Evolutionary conservation across 2,113 vertebrate species (phyloP).

Genomic region (Ceyx melanurus): DNA sequence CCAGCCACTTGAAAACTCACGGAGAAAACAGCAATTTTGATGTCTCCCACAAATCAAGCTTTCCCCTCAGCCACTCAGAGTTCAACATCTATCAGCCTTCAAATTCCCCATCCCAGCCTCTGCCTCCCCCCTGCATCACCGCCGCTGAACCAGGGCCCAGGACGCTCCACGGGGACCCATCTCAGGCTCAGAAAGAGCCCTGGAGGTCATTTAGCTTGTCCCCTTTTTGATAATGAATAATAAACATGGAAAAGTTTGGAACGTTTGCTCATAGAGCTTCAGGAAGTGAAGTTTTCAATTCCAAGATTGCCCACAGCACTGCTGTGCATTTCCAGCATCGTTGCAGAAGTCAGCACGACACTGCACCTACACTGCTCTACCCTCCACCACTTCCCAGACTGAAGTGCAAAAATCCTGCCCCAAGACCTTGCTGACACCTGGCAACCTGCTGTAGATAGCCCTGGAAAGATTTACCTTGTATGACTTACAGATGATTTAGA

Average conservation of each 20-base stretch:
- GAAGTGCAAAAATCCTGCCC: neutral
- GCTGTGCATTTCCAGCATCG: neutral
- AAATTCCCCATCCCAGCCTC: neutral
- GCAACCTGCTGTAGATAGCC: neutral
- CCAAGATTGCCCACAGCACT: neutral
- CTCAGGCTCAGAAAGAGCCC: neutral
- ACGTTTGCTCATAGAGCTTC: neutral
- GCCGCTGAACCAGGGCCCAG: neutral
- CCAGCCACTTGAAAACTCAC: neutral
- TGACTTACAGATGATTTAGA: constrained; percentile 3
- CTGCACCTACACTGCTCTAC: neutral
- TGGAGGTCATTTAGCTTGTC: neutral
- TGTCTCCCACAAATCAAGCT: neutral
- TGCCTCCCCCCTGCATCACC: accelerated
- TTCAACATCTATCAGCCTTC: neutral
- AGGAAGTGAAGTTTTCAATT: neutral
- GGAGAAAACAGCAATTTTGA: neutral
- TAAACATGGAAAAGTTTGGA: neutral
- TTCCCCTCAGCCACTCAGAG: neutral
- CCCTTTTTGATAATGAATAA: neutral
- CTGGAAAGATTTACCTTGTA: constrained; percentile 29
- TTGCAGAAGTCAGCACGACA: neutral
- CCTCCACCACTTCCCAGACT: neutral
- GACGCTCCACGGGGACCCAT: neutral
- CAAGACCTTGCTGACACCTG: neutral